Base-by-base conservation (phyloP, 2,113 vertebrate species). In the Zosterops lateralis region DNA sequence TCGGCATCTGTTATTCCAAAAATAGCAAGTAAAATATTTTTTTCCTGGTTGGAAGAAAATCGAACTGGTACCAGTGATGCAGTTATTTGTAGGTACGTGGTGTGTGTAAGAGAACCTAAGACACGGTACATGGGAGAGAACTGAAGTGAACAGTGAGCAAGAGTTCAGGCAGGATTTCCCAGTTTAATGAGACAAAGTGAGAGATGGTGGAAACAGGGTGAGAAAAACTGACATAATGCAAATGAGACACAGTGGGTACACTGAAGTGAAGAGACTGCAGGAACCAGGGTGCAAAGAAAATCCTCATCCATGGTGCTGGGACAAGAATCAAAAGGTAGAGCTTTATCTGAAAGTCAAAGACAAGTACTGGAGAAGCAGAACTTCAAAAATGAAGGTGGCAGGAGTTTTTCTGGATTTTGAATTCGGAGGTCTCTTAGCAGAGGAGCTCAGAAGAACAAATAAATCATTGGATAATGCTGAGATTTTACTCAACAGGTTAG, bases 181-280 rank as follows among this genome's bases (percentile, higher is more conserved):
- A 9, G 5, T 58, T 72, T 40, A 34, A 65, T 48, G 38, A 44
- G 40, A 36, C 14, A 38, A 87, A 17, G 44, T 47, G 44, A 48
- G 28, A 13, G 48, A n/a, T 76, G 3, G 4, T 64, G 12, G 78
- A 74, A 84, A 47, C 19, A 15, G 61, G 45, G 54, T 42, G 71
- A 83, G 44, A 62, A 73, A 42, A 58, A 32, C 44, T 32, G 54
- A 25, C 21, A 29, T 36, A 31, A 44, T 26, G 28, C 31, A 42
- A 74, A 53, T 1, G 1, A 36, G 31, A 21, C 17, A 3, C 1
- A 20, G 17, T 29, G 26, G 12, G 28, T 13, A 17, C 0, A 2
- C 32, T 54, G 32, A 17, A 65, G 31, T 17, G 6, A 40, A 18
- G 40, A 44, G 32, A 7, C 26, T 45, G 48, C 40, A 44, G 38